A percentile compares a stretch with the other conserved stretches of the same genome.
Conservation (phyloP, 2,113 vertebrate species). For the Anhinga rufa region DNA sequence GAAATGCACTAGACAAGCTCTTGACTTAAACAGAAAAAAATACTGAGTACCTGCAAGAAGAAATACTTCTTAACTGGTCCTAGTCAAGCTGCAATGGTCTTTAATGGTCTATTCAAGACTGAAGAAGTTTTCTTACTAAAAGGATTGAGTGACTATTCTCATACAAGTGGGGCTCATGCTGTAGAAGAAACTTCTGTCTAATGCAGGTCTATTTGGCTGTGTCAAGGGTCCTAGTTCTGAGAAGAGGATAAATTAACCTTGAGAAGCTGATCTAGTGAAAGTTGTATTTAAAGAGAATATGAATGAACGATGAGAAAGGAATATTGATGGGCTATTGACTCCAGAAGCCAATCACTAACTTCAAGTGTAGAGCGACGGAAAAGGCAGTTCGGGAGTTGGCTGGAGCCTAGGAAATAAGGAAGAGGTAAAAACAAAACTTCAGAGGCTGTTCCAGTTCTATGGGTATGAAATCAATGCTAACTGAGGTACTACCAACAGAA, state of each 20-base stretch:
- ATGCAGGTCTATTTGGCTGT: not conserved
- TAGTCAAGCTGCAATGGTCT: not conserved
- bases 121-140: not conserved
- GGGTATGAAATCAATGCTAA: accelerated
- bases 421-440: not conserved
- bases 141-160: not conserved
- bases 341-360: not conserved
- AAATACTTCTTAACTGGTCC: not conserved
- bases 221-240: not conserved
- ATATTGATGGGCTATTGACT: not conserved
- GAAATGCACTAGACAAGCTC: not conserved
- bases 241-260: not conserved
- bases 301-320: not conserved
- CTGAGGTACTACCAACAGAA: not conserved
- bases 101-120: not conserved
- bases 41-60: not conserved
- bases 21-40: not conserved
- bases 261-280: not conserved
- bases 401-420: conserved; percentile 80
- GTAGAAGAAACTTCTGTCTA: not conserved
- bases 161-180: not conserved
- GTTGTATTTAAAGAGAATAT: not conserved
- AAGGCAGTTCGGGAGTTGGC: conserved; percentile 86
- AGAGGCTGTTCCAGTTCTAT: not conserved
- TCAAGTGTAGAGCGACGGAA: conserved; percentile 81